Conservation (phyloP, 2,113 vertebrate genomes). For the Larimichthys crocea region DNA sequence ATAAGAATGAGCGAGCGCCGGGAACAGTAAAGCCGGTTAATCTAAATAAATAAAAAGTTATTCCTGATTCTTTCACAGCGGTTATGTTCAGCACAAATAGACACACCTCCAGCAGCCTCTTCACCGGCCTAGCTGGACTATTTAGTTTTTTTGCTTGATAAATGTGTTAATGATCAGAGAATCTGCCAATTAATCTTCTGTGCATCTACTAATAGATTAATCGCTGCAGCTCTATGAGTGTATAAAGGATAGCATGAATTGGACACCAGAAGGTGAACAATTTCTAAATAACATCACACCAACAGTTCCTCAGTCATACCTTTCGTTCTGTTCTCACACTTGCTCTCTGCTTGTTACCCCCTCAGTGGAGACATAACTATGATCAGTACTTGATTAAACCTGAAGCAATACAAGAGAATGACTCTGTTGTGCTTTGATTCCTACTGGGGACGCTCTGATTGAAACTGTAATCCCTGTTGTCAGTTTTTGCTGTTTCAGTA, state of each 20-base stretch:
- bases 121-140: background rate
- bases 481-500: constrained; percentile 34
- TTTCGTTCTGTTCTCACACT: background rate
- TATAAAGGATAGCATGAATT: constrained; percentile 19
- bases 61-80: no score
- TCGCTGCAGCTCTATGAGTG: background rate
- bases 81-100: no score
- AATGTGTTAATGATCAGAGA: background rate
- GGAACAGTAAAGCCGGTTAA: no score
- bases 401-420: constrained; percentile 33
- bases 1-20: no score
- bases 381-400: constrained; percentile 38
- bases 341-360: constrained; percentile 20
- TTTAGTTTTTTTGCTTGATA: constrained; percentile 4
- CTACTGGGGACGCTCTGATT: constrained; percentile 30
- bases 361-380: constrained; percentile 32
- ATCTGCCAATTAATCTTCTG: constrained; percentile 13
- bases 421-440: constrained; percentile 43
- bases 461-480: constrained; percentile 39
- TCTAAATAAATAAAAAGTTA: no score
- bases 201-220: background rate
- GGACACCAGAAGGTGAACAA: background rate
- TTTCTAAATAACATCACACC: constrained; percentile 24
- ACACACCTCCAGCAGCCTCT: no score
- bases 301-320: background rate